phyloP scores from a whole-genome alignment of 2,888 invertebrate genomes.

The Didymodactylos carnosus region DNA sequence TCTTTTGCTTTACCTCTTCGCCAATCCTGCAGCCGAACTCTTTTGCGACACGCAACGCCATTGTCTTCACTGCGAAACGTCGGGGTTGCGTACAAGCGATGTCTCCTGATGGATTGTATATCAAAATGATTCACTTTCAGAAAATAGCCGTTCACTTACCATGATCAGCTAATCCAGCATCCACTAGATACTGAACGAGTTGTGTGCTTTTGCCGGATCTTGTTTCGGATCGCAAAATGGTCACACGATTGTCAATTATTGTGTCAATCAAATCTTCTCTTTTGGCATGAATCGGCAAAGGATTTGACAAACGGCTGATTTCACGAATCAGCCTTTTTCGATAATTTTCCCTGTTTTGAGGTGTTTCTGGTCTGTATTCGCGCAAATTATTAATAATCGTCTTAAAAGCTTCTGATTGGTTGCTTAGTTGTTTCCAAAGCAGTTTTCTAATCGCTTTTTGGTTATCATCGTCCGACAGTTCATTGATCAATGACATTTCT shows the following conservation, averaged over 20 bases:
- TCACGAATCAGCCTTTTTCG: slow-evolving; percentile 16
- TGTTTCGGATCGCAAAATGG: slow-evolving; percentile 30
- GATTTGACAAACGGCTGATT: slow-evolving; percentile 18
- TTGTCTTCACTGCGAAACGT: slow-evolving; percentile 30
- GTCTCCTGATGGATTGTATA: slow-evolving; percentile 7
- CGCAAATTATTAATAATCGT: too few species aligned
- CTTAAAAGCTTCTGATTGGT: too few species aligned
- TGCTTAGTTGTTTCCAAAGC: too few species aligned
- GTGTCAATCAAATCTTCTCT: slow-evolving; percentile 20
- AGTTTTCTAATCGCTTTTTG: too few species aligned
- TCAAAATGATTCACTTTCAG: neutral
- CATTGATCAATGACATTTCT: too few species aligned
- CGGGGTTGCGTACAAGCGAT: slow-evolving; percentile 33
- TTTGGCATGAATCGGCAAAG: slow-evolving; percentile 27
- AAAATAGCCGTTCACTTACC: too few species aligned
- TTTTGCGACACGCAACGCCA: slow-evolving; percentile 28
- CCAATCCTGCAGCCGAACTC: slow-evolving; percentile 26
- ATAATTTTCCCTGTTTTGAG: too few species aligned
- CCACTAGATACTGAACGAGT: slow-evolving; percentile 28
- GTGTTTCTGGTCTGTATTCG: too few species aligned
- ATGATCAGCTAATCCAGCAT: slow-evolving; percentile 20
- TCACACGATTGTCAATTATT: slow-evolving; percentile 22
- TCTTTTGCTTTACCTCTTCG: slow-evolving; percentile 22
- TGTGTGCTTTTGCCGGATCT: slow-evolving; percentile 35
- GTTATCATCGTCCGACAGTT: too few species aligned